phyloP scores from a whole-genome alignment of 2,113 vertebrate genomes.

The Ptilonorhynchus violaceus region DNA sequence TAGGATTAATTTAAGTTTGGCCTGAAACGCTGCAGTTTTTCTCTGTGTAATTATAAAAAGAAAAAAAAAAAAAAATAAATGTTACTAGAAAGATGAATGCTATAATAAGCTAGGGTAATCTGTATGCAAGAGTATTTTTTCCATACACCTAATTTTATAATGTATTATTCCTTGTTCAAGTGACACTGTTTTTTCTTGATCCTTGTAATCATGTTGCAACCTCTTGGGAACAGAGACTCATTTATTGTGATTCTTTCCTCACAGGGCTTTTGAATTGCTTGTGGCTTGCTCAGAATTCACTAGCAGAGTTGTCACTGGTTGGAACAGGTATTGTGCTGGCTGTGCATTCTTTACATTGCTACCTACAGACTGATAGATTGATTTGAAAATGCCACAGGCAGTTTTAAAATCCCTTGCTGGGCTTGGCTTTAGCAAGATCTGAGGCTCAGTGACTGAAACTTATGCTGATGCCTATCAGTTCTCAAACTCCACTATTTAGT shows the following conservation, averaged over 20 bases:
- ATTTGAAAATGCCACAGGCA: constrained; percentile 25
- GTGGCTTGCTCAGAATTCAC: not conserved
- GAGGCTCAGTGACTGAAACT: not conserved
- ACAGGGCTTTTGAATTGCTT: not conserved
- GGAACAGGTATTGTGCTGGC: not conserved
- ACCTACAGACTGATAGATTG: constrained; percentile 42
- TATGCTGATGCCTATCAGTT: not conserved
- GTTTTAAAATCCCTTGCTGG: constrained; percentile 34
- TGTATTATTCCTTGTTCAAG: not conserved
- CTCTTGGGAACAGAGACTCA: not conserved
- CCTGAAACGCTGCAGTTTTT: not conserved
- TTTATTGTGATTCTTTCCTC: not conserved
- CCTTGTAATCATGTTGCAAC: not conserved
- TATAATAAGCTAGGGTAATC: not conserved
- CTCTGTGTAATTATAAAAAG: not conserved
- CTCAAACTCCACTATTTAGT: not conserved
- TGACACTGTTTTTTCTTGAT: not conserved
- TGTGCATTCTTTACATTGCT: constrained; percentile 13
- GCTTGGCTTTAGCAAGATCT: not conserved
- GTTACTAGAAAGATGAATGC: not conserved
- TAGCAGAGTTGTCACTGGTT: not conserved
- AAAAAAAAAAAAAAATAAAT: not conserved
- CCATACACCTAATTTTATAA: not conserved
- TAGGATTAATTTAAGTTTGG: not conserved
- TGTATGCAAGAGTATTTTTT: not conserved